Percentiles rank a stretch among this genome's conserved stretches.
phyloP scores from a whole-genome alignment of 37 sponge, comb jelly and placozoan genomes.

The Lycopodina hypogea region DNA sequence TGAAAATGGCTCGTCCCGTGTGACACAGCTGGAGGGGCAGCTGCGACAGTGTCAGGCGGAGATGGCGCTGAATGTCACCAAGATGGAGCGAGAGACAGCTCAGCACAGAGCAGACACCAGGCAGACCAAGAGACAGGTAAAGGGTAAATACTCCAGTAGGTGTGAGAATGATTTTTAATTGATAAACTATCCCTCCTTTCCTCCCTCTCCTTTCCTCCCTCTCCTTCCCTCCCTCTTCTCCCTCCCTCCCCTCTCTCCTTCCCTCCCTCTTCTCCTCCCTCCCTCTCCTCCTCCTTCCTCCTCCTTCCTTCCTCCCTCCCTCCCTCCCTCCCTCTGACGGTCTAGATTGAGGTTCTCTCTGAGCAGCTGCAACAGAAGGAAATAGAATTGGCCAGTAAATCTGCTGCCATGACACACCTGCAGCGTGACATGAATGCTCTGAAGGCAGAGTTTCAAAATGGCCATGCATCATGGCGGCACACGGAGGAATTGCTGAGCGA shows the following conservation, averaged over 20 bases:
- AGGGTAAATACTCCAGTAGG: background rate
- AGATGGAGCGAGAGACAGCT: constrained; percentile 22
- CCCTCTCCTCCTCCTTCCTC: background rate
- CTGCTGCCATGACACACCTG: constrained; percentile 1
- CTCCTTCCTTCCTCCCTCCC: too few species aligned
- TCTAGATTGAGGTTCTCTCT: constrained; percentile 24
- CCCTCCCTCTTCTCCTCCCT: background rate
- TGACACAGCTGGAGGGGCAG: constrained; percentile 36
- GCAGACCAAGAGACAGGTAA: constrained; percentile 19
- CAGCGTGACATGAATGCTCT: background rate
- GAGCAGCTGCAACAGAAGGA: constrained; percentile 21
- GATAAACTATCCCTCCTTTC: background rate
- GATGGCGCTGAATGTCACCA: constrained; percentile 23
- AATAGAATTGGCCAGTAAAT: constrained; percentile 9
- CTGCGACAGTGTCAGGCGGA: constrained; percentile 32
- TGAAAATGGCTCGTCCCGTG: constrained; percentile 3
- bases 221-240: background rate
- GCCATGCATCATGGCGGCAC: background rate
- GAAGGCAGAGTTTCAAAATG: constrained; percentile 5
- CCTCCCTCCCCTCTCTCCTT: background rate
- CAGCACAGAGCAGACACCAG: constrained; percentile 11
- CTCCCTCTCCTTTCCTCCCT: background rate
- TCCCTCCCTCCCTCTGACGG: too few species aligned
- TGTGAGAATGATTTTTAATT: background rate
- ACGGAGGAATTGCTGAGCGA: constrained; percentile 15